Conservation (phyloP, 2,113 vertebrate genomes). For the Chloebia gouldiae region DNA sequence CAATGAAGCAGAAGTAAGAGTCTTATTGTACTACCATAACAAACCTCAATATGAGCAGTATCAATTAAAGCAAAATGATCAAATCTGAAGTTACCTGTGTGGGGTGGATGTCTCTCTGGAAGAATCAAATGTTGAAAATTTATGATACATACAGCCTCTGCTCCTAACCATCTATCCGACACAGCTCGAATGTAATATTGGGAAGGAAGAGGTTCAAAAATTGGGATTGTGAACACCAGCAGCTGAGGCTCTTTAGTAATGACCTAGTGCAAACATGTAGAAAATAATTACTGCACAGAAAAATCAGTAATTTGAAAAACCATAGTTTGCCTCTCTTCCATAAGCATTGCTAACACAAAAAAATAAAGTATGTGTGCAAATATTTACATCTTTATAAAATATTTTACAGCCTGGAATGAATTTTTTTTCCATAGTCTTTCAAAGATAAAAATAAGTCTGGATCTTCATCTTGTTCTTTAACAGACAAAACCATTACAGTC, state of each 20-base stretch:
- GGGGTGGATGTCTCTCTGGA: conserved; percentile 94
- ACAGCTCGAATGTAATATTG: conserved; percentile 97
- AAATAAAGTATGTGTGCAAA: neutral
- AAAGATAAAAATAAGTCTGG: neutral
- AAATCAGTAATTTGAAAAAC: neutral
- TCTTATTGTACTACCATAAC: neutral
- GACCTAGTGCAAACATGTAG: conserved; percentile 76
- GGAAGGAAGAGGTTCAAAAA: conserved; percentile 96
- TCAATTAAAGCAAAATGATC: neutral
- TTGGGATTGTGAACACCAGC: conserved; percentile 96
- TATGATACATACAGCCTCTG: conserved; percentile 93
- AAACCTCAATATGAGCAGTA: neutral
- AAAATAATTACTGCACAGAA: conserved; percentile 4
- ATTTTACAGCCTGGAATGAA: neutral
- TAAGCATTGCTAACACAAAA: neutral
- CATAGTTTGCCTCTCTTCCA: neutral
- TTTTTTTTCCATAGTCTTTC: neutral
- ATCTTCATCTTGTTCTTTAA: neutral
- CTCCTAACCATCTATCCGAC: conserved; percentile 95
- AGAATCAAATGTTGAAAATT: conserved; percentile 98
- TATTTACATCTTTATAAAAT: neutral
- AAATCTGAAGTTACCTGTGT: conserved; percentile 84
- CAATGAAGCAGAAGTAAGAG: neutral
- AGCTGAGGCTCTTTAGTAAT: conserved; percentile 86
- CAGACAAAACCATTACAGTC: neutral